Conservation (phyloP, 1,140 invertebrate species). For the Anoplophora glabripennis region DNA sequence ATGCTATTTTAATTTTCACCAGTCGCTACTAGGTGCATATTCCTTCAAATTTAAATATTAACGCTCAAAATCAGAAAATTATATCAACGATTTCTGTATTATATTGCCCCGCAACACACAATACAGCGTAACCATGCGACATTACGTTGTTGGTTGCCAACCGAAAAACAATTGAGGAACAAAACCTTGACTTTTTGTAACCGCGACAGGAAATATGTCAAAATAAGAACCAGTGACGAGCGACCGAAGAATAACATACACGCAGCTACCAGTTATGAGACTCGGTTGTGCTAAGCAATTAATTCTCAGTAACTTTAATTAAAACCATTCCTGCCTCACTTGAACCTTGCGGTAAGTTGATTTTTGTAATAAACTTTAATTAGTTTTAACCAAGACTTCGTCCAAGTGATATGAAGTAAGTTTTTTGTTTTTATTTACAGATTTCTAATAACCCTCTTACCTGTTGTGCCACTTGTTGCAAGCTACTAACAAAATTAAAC, state of each 20-base stretch:
- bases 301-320: constrained; percentile 4
- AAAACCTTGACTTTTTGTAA: no score
- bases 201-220: no score
- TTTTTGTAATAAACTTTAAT: constrained; percentile 4
- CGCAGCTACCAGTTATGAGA: neutral
- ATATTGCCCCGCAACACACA: no score
- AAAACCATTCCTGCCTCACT: neutral
- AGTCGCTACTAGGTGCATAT: no score
- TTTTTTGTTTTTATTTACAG: constrained; percentile 15
- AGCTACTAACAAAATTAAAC: constrained; percentile 12
- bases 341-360: constrained; percentile 9
- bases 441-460: constrained; percentile 1
- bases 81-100: no score
- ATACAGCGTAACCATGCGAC: no score
- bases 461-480: constrained; percentile 17
- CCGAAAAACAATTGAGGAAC: no score
- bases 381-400: neutral
- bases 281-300: constrained; percentile 3
- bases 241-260: neutral
- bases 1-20: no score
- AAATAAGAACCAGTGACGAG: no score
- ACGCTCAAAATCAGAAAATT: no score
- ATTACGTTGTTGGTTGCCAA: no score
- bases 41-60: no score
- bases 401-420: constrained; percentile 5